Base-by-base conservation (phyloP, 2,113 vertebrate genomes). In the Nansenia antarctica region DNA sequence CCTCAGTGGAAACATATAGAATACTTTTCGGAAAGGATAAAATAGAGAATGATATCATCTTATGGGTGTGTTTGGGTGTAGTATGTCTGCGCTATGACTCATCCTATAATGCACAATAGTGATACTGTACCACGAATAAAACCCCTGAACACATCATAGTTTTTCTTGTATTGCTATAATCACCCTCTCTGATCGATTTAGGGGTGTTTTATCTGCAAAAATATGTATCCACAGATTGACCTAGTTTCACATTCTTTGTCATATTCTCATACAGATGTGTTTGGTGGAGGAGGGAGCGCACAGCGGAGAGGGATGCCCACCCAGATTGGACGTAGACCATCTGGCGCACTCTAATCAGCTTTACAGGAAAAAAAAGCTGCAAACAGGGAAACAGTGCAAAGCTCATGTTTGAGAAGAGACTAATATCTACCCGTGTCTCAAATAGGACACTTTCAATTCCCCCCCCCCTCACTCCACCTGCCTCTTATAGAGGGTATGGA, bases 301-400 rank as follows among this genome's bases (percentile, higher is more conserved):
- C 39, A 42, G 71, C 15, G 49, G 53, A 18, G 32, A 22, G 12
- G 34, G 34, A 24, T 20, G 35, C 2, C 26, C 29, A 77, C 61
- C 52, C 64, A 78, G 71, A 73, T 61, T 31, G 63, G 76, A 79
- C 39, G 52, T 71, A 77, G 59, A 71, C 86, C 86, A 87, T 89
- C 86, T 91, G 88, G 81, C 57, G 30, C 1, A 47, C 58, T 82
- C 74, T 88, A 90, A 91, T 89, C 87, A 87, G 87, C 88, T 91
- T 90, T 85, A 71, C 32, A 24, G 57, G 37, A 74, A 77, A 80
- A 74, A 77, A 80, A 65, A 58, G 47, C 70, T 60, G 63, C 52
- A 70, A 66, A 80, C 70, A 67, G 70, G 14, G 29, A 70, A 77
- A 79, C 22, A 14, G 68, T 57, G 65, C 67, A 73, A 73, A 53